phyloP scores from a whole-genome alignment of 2,888 invertebrate genomes.

The Tenodera sinensis region DNA sequence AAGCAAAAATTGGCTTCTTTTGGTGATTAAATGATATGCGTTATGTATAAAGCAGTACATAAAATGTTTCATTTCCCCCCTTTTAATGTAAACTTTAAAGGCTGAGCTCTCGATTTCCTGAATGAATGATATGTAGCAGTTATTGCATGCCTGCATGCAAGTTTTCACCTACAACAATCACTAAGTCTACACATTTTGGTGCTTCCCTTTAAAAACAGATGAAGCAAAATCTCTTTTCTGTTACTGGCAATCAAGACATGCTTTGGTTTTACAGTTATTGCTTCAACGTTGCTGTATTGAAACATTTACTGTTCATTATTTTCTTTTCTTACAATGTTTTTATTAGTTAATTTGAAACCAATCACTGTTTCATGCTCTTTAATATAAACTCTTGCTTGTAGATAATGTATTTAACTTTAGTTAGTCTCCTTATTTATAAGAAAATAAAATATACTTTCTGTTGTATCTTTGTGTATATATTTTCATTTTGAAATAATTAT shows the following conservation, averaged over 20 bases:
- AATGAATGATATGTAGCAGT: slow-evolving; percentile 22
- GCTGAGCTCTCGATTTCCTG: slow-evolving; percentile 6
- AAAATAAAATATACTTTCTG: neutral
- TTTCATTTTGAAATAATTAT: neutral
- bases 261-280: neutral
- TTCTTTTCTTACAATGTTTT: neutral
- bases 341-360: no score
- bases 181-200: neutral
- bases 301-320: neutral
- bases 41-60: neutral
- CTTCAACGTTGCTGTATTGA: neutral
- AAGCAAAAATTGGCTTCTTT: neutral
- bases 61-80: neutral
- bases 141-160: slow-evolving; percentile 14
- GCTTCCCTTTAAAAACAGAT: neutral
- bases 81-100: neutral
- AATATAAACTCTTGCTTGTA: neutral
- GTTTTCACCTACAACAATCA: neutral
- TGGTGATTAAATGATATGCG: neutral
- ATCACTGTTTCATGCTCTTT: neutral
- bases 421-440: neutral
- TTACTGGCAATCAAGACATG: neutral
- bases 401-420: neutral
- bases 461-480: neutral
- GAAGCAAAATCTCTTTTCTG: neutral